A percentile compares a stretch with the other conserved stretches of the same genome.
These are phyloP conservation scores for Chymomyza caudatula DNA, from an alignment of 2,888 invertebrate genomes.

Conservation along the genomic window DNA sequence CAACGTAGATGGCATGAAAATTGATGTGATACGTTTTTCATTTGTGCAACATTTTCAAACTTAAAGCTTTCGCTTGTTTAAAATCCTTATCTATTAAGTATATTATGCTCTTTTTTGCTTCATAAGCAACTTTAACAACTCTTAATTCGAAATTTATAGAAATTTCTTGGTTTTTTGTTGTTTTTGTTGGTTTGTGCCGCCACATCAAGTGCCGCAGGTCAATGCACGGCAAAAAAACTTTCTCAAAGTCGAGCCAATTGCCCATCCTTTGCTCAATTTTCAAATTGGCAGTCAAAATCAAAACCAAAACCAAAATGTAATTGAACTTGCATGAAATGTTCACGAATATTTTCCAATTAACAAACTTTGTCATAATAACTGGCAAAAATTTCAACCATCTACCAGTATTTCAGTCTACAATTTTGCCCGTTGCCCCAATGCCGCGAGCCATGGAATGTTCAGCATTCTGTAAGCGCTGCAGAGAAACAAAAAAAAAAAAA, in stretches of 20 bases:
- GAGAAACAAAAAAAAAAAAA: neutral
- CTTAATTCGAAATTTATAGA: too few relatives aligned
- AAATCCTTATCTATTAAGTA: neutral
- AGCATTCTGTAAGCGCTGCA: neutral
- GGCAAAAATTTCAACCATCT: slow-evolving; percentile 59
- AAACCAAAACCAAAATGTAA: slow-evolving; percentile 22
- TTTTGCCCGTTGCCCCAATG: slow-evolving; percentile 14
- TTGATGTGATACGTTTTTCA: too few relatives aligned
- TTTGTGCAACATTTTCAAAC: too few relatives aligned
- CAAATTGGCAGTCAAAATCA: neutral
- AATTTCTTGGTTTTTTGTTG: too few relatives aligned
- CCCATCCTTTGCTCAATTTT: neutral
- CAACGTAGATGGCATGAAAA: neutral
- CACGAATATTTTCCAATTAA: slow-evolving; percentile 65
- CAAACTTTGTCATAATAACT: slow-evolving; percentile 71
- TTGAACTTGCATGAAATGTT: slow-evolving; percentile 39
- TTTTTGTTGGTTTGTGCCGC: neutral
- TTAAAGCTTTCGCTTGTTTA: neutral
- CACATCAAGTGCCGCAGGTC: slow-evolving; percentile 6
- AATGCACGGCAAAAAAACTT: neutral
- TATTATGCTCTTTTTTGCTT: neutral
- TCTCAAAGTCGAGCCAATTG: neutral
- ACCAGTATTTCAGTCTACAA: slow-evolving; percentile 55
- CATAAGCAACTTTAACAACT: neutral
- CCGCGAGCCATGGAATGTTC: neutral